Base-by-base conservation (phyloP, 2,888 invertebrate species). In the Drosophila prostipennis region DNA sequence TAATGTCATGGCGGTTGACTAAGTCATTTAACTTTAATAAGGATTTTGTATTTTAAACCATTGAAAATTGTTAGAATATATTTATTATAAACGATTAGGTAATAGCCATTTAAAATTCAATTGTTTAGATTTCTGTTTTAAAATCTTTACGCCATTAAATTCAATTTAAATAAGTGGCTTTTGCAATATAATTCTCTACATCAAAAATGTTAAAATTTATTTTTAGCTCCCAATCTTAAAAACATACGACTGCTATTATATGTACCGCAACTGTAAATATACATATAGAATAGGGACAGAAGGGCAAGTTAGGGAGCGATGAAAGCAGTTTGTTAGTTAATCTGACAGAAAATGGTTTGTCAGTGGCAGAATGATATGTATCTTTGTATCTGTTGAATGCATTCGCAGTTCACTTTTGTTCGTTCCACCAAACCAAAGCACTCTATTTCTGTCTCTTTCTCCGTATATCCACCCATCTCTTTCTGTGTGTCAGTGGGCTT, bases 281-380 rank as follows among this genome's bases (percentile, higher is more conserved):
- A 5, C 56, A 39, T 23, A 54, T 32, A 55, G 56, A 58, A 19
- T n/a, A 55, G 40, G 55, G 55, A 56, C 4, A 13, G 36, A 36
- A 34, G 69, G 65, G 23, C 10, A 26, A 19, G 36, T 68, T 70
- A 10, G 45, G 48, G 34, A 26, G 32, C 26, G 51, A 48, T 59
- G 70, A 70, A 72, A 71, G 76, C 81, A 74, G 79, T 72, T 74
- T 74, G 72, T 65, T 77, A 65, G 79, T 77, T 84, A 87, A 87
- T 80, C 87, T 81, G 87, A 81, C 81, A 84, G 85, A 65, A 67
- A 78, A 79, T 74, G 76, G 72, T 81, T 86, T 78, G 84, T 74
- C 81, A 67, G 84, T 59, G 68, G 54, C 74, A 68, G 40, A 84
- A 55, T 51, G 83, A 78, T 77, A 73, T 76, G 80, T 76, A 83